Base-by-base conservation (phyloP, 2,113 vertebrate genomes). In the Acanthisitta chloris region DNA sequence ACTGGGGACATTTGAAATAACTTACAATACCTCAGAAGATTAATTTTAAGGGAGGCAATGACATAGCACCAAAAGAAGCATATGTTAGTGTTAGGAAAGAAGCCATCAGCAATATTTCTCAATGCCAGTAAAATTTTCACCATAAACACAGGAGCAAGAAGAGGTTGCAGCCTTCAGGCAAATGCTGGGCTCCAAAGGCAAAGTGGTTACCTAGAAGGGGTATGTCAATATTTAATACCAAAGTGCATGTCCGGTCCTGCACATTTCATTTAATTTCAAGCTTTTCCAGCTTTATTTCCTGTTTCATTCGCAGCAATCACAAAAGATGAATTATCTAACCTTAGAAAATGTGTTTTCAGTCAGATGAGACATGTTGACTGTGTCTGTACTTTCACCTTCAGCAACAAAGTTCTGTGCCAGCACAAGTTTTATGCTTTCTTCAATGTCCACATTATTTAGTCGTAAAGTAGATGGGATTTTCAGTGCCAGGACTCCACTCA, bases 211-310 rank as follows among this genome's bases (percentile, higher is more conserved):
- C 80, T 81, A 91, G 69, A 94, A 84, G 52, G 36, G 31, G 3
- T 55, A 84, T 79, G 83, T 79, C 82, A 94, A 84, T 48, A 88
- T 90, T 88, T 90, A 90, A 86, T 52, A 92, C n/a, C 69, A 88
- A 95, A 92, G 43, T 71, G 28, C 57, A 59, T n/a, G 71, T 34
- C 92, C 8, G 8, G 31, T 78, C 79, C 69, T 71, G 64, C 23
- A 78, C 48, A 55, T 83, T 90, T 90, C 57, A 64, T 74, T 87
- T 80, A 28, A 89, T 87, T 84, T 73, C 93, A 96, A 90, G 46
- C 46, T 80, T 31, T 77, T 79, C 57, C 77, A 88, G 58, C 49
- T 65, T 90, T 72, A 90, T 81, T 95, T 94, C 76, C 82, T 46
- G 38, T 66, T 95, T 87, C 57, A 33, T 76, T 91, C 76, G 73